phyloP scores from a whole-genome alignment of 2,888 invertebrate species.

The Meghimatium bilineatum region DNA sequence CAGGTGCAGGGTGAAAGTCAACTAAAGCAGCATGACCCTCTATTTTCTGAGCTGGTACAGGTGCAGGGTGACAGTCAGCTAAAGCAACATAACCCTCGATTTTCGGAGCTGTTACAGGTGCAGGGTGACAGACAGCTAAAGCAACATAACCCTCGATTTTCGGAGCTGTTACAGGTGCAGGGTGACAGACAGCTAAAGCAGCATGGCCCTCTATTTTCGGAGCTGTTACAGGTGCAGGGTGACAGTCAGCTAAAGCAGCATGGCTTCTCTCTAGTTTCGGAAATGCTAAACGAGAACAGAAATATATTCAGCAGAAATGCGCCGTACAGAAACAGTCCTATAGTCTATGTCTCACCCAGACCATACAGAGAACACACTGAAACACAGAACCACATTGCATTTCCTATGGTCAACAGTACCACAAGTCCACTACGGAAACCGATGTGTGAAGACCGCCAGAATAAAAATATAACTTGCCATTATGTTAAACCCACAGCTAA shows the following conservation, averaged over 20 bases:
- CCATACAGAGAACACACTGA: background rate
- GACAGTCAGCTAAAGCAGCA: background rate
- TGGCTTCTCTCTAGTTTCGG: background rate
- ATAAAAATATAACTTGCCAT: background rate
- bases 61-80: background rate
- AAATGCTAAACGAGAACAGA: background rate
- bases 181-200: background rate
- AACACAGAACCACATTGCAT: background rate
- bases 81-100: background rate
- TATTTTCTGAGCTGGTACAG: too few relatives aligned
- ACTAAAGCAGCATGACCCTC: too few relatives aligned
- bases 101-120: background rate
- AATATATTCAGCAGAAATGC: background rate
- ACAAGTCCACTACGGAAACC: too few relatives aligned
- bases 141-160: background rate
- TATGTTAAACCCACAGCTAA: background rate
- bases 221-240: background rate
- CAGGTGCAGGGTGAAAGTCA: too few relatives aligned
- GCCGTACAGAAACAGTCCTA: background rate
- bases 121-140: background rate
- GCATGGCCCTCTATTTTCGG: background rate
- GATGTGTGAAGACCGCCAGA: background rate
- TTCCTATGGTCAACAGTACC: background rate
- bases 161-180: background rate
- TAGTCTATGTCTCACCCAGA: background rate